Evolutionary conservation across 2,888 invertebrate genomes (phyloP), one percentile per base, ranked within the genome.

Genomic region (Lasius platythorax): DNA sequence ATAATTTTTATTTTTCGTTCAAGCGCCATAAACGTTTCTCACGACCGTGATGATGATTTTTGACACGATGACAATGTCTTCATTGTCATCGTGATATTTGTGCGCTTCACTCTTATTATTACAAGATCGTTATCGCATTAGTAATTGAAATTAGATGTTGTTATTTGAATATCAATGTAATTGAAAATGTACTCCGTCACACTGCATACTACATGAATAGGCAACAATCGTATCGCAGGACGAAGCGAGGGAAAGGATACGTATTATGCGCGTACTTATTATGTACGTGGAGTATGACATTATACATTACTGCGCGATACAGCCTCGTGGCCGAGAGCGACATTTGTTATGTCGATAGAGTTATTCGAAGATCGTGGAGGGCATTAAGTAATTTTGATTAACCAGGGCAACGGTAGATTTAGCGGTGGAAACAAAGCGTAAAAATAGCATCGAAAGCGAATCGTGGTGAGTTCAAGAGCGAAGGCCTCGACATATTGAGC

Each of bases 401-500:
- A 89, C 75, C 85, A 73, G 87, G 78, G 73, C 84, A 68, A 74
- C 76, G 58, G 46, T 70, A 63, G 66, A 73, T 53, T 70, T 66
- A 33, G 53, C 79, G 50, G 9, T 70, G 78, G 37, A 68, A 68
- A 82, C 66, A 72, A 37, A 43, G 86, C 86, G 75, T 87, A 93
- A 93, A 93, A 93, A 93, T 93, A 92, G 91, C 91, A 92, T 91
- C 88, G 94, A 94, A 93, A 94, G 94, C 91, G 94, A 94, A 94
- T 93, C 91, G 92, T 88, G 88, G 91, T 73, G 93, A 93, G 93
- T 94, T 94, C 93, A 93, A 94, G 94, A 94, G 92, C 93, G 93
- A 93, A 93, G 93, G 93, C 92, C 93, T 91, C 85, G 68, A 87
- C 83, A 89, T 87, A 88, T 87, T 89, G 91, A 91, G 88, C 87